Evolutionary conservation across 2,797 vertebrate species (phyloP).

Genomic region (Alectoris magna): DNA sequence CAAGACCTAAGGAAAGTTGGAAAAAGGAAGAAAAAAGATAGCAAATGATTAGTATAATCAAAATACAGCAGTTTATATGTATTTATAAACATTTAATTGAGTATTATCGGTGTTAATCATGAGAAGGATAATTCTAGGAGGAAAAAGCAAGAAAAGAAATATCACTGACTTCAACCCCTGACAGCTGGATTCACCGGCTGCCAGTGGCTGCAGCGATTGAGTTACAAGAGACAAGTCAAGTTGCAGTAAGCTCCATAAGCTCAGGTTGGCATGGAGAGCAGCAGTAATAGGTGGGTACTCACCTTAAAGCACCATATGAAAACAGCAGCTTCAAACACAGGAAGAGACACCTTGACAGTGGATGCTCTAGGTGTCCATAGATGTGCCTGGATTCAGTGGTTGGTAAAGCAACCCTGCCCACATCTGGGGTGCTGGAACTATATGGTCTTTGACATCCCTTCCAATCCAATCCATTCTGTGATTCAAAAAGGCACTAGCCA

Average conservation of each 20-base stretch:
- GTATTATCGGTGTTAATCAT: neutral
- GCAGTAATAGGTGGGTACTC: neutral
- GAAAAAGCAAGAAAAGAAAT: neutral
- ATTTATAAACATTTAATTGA: neutral
- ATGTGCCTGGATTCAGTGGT: neutral
- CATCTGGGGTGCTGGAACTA: too few species aligned
- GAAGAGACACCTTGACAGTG: neutral
- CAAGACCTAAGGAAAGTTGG: neutral
- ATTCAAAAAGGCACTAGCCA: neutral
- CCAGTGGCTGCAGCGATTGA: neutral
- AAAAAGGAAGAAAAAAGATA: neutral
- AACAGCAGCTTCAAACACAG: neutral
- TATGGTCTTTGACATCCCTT: too few species aligned
- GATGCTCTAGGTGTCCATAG: accelerated
- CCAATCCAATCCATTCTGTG: too few species aligned
- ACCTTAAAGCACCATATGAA: neutral
- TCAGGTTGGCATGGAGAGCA: neutral
- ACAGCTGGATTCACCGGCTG: neutral
- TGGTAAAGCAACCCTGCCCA: too few species aligned
- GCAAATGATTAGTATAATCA: neutral
- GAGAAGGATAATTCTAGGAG: neutral
- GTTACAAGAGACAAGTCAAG: neutral
- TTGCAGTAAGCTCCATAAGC: neutral
- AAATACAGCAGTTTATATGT: neutral
- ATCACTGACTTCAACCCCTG: neutral